Conservation (phyloP, 2,888 invertebrate species). For the Graphium colonna region DNA sequence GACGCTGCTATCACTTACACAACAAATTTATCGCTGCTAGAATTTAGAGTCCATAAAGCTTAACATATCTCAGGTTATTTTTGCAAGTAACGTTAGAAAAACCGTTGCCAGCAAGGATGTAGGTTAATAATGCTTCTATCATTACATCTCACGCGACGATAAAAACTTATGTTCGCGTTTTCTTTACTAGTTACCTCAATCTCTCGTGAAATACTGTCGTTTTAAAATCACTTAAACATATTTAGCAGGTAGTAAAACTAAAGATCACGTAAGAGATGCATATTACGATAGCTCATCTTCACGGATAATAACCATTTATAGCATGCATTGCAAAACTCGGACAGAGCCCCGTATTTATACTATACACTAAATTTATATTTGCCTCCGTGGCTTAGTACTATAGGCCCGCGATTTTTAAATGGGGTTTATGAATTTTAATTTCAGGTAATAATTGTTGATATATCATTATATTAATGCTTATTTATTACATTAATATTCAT, state of each 20-base stretch:
- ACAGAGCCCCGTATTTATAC: too few species aligned
- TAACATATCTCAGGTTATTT: constrained; percentile 25
- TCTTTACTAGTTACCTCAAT: constrained; percentile 25
- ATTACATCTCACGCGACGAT: constrained; percentile 19
- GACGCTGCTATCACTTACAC: too few species aligned
- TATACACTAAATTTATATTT: not conserved
- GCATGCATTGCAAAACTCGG: too few species aligned
- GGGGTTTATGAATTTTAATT: too few species aligned
- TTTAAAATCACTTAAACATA: not conserved
- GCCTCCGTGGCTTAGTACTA: too few species aligned
- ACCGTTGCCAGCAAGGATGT: constrained; percentile 30
- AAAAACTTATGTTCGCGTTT: constrained; percentile 22
- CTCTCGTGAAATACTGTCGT: not conserved
- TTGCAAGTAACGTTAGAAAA: constrained; percentile 31
- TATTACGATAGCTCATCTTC: too few species aligned
- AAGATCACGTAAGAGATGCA: not conserved
- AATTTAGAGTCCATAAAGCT: not conserved
- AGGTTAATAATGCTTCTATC: constrained; percentile 27
- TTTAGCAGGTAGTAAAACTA: not conserved
- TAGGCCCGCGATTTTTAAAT: too few species aligned
- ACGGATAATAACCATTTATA: too few species aligned
- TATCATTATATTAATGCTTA: too few species aligned
- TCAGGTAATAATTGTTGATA: too few species aligned
- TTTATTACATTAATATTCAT: too few species aligned
- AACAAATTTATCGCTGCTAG: too few species aligned